phyloP scores from a whole-genome alignment of 1,140 invertebrate species.

The Leptopilina clavipes region DNA sequence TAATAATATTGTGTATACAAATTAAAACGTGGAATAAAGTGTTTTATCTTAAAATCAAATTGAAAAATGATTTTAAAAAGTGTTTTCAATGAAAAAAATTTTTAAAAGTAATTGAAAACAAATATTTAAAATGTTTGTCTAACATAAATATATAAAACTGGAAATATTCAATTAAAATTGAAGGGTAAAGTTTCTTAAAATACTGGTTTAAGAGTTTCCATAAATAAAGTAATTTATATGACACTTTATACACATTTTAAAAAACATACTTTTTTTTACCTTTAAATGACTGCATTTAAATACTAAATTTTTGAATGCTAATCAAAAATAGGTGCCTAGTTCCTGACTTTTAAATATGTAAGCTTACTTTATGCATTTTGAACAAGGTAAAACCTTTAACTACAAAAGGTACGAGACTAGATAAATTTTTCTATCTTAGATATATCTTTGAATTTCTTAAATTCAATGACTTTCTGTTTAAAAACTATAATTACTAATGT shows the following conservation, averaged over 20 bases:
- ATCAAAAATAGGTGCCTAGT: neutral
- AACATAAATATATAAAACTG: too few relatives aligned
- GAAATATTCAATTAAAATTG: neutral
- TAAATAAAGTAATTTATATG: neutral
- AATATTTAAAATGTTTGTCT: too few relatives aligned
- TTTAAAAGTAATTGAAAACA: too few relatives aligned
- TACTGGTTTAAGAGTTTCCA: slow-evolving; percentile 7
- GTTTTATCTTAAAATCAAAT: slow-evolving; percentile 42
- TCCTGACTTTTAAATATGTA: neutral
- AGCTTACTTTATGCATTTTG: neutral
- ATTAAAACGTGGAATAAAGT: slow-evolving; percentile 59
- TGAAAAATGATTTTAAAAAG: neutral
- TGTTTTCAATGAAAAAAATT: neutral
- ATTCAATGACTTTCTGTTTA: slow-evolving; percentile 13
- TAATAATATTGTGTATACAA: slow-evolving; percentile 72
- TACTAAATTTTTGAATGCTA: neutral
- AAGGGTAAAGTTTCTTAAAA: neutral
- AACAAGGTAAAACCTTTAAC: neutral
- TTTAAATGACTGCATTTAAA: neutral
- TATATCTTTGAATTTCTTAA: neutral
- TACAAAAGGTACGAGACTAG: slow-evolving; percentile 2
- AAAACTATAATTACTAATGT: neutral
- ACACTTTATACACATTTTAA: neutral
- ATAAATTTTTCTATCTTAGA: neutral
- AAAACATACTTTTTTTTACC: neutral